Base-by-base conservation (phyloP, 1,140 invertebrate genomes). In the Luehdorfia chinensis region DNA sequence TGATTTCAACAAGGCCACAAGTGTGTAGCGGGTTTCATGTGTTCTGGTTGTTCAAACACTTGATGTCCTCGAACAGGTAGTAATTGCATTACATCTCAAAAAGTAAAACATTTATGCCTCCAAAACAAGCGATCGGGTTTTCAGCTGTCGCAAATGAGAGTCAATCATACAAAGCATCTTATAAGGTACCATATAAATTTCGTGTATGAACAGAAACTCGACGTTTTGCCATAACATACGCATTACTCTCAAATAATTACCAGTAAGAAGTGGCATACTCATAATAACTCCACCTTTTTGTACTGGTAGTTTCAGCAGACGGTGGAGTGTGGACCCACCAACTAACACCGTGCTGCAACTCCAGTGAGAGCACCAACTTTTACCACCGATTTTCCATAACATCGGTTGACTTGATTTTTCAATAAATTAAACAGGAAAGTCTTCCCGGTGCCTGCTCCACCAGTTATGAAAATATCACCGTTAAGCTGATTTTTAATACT, bases 101-200 rank as follows among this genome's bases (percentile, higher is more conserved):
- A 1, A 78, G 32, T 23, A 75, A 46, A 1, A 76, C 34, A 46
- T 81, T 75, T 18, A 79, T 36, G n/a, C 50, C 50, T 34, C 54
- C 54, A 47, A 57, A 60, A 21, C 3, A 25, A 7, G 2, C n/a
- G 13, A 43, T 14, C 12, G 6, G 2, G 4, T 49, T 44, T 57
- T 54, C 6, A 54, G 45, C 49, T 84, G 68, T 45, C 52, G 47
- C 43, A 79, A 55, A 30, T 75, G 49, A 11, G 61, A 60, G 18
- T 84, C 68, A 16, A 86, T 81, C 59, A 68, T 77, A 32, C 75
- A 75, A 5, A 84, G 32, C 60, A 73, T 81, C 30, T 75, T 57
- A 50, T 72, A 77, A 0, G 71, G 55, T 3, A 79, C 64, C 71
- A 76, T 77, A 34, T 66, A 84, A 55, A 86, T 81, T 75, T 84